Evolutionary conservation across 2,888 invertebrate genomes (phyloP).

Genomic region (Cephus pygmeus): DNA sequence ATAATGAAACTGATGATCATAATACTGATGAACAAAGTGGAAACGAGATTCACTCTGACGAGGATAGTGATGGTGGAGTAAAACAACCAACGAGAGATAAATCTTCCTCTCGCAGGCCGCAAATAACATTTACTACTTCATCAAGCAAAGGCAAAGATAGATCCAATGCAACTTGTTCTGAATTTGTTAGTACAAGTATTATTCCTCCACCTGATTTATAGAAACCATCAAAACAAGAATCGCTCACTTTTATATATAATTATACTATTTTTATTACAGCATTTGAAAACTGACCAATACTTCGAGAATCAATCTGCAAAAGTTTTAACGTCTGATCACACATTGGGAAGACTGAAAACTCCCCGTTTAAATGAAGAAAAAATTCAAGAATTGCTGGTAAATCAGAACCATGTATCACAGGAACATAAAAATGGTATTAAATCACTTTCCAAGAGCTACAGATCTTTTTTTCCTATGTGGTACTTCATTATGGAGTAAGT

Average conservation of each 20-base stretch:
- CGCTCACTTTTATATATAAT: constrained; percentile 13
- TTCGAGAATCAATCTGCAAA: constrained; percentile 59
- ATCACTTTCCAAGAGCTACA: constrained; percentile 71
- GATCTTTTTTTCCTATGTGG: constrained; percentile 78
- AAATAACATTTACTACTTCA: constrained; percentile 1
- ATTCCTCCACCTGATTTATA: neutral
- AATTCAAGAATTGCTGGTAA: constrained; percentile 70
- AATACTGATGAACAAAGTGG: constrained; percentile 42
- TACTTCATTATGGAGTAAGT: constrained; percentile 69
- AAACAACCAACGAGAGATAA: neutral
- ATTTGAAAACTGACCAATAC: constrained; percentile 58
- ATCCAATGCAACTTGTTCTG: constrained; percentile 12
- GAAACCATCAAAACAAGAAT: neutral
- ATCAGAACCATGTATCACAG: constrained; percentile 66
- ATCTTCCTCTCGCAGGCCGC: neutral
- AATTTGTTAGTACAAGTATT: constrained; percentile 4
- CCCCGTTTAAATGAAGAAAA: constrained; percentile 77
- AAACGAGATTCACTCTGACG: constrained; percentile 10
- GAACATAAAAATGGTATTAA: constrained; percentile 73
- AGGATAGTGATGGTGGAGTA: constrained; percentile 6
- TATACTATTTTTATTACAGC: constrained; percentile 32
- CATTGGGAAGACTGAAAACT: constrained; percentile 79
- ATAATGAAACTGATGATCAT: constrained; percentile 40
- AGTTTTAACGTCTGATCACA: constrained; percentile 80
- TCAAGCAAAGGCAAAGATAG: neutral